Conservation (phyloP, 2,113 vertebrate species). For the Tenrec ecaudatus region DNA sequence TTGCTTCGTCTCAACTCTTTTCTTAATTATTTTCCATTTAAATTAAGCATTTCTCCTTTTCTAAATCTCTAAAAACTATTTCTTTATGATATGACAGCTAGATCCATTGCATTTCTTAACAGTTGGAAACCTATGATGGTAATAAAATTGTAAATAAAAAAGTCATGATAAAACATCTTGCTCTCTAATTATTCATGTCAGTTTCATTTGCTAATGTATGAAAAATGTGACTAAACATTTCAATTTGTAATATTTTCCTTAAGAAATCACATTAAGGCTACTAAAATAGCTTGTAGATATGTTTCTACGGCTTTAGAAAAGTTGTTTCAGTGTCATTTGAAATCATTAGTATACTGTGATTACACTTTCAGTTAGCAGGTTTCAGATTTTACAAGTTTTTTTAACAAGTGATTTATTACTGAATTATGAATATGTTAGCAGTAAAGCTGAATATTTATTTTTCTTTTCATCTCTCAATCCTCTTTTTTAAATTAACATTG, state of each 20-base stretch:
- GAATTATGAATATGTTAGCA: background rate
- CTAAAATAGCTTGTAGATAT: background rate
- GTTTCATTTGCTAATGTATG: background rate
- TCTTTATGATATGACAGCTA: background rate
- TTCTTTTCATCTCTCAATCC: background rate
- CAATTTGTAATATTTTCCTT: background rate
- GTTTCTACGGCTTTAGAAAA: slow-evolving; percentile 20
- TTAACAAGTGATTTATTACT: slow-evolving; percentile 27
- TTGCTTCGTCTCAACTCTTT: background rate
- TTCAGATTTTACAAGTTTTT: slow-evolving; percentile 17
- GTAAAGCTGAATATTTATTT: slow-evolving; percentile 7
- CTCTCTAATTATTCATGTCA: background rate
- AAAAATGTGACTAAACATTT: slow-evolving; percentile 39
- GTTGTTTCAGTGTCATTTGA: background rate
- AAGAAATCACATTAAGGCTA: background rate
- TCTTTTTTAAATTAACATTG: background rate
- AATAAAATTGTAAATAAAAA: slow-evolving; percentile 9
- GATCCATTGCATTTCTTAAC: background rate
- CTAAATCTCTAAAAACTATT: background rate
- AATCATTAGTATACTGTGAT: slow-evolving; percentile 35
- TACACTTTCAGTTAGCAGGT: slow-evolving; percentile 12
- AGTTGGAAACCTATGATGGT: background rate
- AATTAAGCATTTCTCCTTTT: background rate
- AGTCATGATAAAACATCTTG: background rate
- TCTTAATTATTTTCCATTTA: background rate